Conservation (phyloP, 2,888 invertebrate species). For the Chrysina gloriosa region DNA sequence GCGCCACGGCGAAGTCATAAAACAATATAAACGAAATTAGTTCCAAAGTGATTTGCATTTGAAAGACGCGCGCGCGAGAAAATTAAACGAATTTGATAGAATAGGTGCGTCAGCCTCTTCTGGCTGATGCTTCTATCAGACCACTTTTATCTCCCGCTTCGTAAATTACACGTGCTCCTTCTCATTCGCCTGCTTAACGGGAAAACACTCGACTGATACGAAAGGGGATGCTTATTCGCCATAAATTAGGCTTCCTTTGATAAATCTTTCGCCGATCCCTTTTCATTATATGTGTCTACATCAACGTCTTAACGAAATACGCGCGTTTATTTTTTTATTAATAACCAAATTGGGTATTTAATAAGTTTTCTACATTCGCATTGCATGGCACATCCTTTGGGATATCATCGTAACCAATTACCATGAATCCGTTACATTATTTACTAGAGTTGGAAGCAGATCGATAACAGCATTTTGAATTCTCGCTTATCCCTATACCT, state of each 20-base stretch:
- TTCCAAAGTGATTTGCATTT: slow-evolving; percentile 34
- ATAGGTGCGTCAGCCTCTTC: slow-evolving; percentile 14
- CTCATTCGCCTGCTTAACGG: background rate
- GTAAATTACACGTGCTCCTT: slow-evolving; percentile 12
- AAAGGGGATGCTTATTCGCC: background rate
- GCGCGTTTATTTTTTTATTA: no score
- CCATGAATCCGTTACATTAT: no score
- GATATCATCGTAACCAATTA: no score
- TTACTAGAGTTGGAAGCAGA: no score
- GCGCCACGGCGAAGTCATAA: slow-evolving; percentile 4
- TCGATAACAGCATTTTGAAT: no score
- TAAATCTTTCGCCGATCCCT: background rate
- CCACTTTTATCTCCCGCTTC: slow-evolving; percentile 23
- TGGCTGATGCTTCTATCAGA: slow-evolving; percentile 10
- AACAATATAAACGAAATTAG: slow-evolving; percentile 37
- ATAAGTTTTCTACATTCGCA: no score
- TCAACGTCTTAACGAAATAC: no score
- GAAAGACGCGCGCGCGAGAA: slow-evolving; percentile 28
- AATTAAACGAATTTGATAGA: slow-evolving; percentile 30
- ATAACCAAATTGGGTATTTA: no score
- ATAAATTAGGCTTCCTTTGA: slow-evolving; percentile 19
- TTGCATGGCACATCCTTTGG: no score
- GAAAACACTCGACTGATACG: slow-evolving; percentile 7
- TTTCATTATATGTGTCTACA: background rate
- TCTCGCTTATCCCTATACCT: no score